Evolutionary conservation across 1,140 invertebrate genomes (phyloP).

Genomic region (Mycetomoellerius zeteki): DNA sequence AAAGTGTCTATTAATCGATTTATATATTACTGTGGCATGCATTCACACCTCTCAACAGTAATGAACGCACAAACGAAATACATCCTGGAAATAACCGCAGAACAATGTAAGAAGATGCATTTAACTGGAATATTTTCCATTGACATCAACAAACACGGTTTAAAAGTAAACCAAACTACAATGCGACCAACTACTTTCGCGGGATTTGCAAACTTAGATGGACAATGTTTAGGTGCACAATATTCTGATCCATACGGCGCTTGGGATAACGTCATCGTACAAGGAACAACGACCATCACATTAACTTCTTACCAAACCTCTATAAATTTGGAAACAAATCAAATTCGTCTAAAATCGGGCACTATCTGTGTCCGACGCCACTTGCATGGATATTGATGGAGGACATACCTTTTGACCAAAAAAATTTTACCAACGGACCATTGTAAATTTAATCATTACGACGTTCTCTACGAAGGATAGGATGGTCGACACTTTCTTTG

Average conservation of each 20-base stretch:
- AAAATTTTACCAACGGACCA: too few relatives aligned
- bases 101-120: not conserved
- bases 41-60: too few relatives aligned
- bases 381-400: not conserved
- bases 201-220: not conserved
- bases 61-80: too few relatives aligned
- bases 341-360: not conserved
- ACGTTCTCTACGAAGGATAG: not conserved
- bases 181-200: not conserved
- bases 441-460: too few relatives aligned
- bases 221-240: not conserved
- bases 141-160: not conserved
- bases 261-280: not conserved
- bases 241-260: not conserved
- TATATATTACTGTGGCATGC: too few relatives aligned
- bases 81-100: too few relatives aligned
- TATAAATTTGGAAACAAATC: not conserved
- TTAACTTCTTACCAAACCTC: not conserved
- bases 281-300: not conserved
- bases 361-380: not conserved
- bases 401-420: not conserved
- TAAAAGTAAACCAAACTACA: not conserved
- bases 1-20: too few relatives aligned
- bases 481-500: too few relatives aligned
- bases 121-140: not conserved